Evolutionary conservation across 1,140 invertebrate species (phyloP), one percentile per base, ranked within the genome.

Genomic region (Drosophila nikananu): DNA sequence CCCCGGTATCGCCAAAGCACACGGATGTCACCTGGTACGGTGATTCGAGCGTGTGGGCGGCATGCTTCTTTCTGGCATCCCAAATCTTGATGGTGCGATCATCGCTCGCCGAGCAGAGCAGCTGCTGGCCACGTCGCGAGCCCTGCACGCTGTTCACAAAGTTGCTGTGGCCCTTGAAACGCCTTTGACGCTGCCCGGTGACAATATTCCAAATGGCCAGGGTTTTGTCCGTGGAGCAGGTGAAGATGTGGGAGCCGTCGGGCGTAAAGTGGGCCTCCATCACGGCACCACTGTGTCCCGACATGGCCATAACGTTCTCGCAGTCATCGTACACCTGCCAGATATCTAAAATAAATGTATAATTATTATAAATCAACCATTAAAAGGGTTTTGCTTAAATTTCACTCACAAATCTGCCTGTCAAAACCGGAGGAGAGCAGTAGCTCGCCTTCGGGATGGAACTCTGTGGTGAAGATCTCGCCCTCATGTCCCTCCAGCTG

Each of bases 301-400:
- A 95, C 95, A 99, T 95, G 10, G 97, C 95, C 78, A 97, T 97
- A 75, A 99, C 96, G 93, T 99, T 99, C 87, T 99, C 98, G 94
- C 99, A 99, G 92, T 99, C 98, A 6, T 98, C 99, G 93, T 98
- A 99, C 4, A 98, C 97, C 93, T 97, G 98, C 99, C 99, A 99
- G 78, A 99, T 94, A 93, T 97, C 98, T 99, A 92, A 62, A 95
- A 94, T 17, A 25, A 15, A 23, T 10, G 0, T 1, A 23, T 23
- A 57, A 10, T 23, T 23, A 6, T 41, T 10, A 30, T 54, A 21
- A 35, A 54, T 5, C 1, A 2, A 37, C 1, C 2, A 17, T 12
- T 35, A 17, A 17, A 0, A 3, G 12, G 12, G 2, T 8, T 32
- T 8, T 19, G 17, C 1, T 6, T 5, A 17, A 39, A 5, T 12